Conservation (phyloP, 2,797 vertebrate species). For the Eutrigla gurnardus region DNA sequence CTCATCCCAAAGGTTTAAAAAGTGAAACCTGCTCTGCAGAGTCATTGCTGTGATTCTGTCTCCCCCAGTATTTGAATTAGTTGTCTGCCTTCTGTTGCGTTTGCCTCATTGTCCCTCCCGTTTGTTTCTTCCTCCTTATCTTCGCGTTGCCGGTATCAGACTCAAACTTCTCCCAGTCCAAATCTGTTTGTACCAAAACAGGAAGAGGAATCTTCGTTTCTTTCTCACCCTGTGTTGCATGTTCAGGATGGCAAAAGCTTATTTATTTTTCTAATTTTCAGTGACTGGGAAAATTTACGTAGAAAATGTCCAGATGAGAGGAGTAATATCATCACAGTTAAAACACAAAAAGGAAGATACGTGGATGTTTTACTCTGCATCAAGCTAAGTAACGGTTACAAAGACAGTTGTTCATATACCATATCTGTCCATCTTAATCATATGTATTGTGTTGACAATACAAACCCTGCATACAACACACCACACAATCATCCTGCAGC, state of each 20-base stretch:
- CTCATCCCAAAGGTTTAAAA: constrained; percentile 77
- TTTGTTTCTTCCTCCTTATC: constrained; percentile 41
- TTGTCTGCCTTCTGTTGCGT: background rate
- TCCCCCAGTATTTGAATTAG: background rate
- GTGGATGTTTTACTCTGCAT: background rate
- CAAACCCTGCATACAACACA: constrained; percentile 37
- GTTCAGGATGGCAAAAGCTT: constrained; percentile 7
- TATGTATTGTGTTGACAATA: constrained; percentile 45
- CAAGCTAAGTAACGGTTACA: background rate
- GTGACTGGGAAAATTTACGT: background rate
- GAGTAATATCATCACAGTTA: background rate
- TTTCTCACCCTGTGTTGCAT: constrained; percentile 9
- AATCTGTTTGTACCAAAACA: constrained; percentile 81
- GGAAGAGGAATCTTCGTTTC: constrained; percentile 32
- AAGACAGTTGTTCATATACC: constrained; percentile 5
- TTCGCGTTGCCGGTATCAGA: constrained; percentile 27
- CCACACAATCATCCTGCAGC: background rate
- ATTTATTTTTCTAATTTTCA: background rate
- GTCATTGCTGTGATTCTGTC: constrained; percentile 52
- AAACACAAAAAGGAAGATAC: background rate
- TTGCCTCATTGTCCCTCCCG: background rate
- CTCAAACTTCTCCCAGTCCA: constrained; percentile 33
- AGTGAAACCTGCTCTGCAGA: constrained; percentile 65
- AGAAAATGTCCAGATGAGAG: background rate
- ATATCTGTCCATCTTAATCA: constrained; percentile 40